Percentiles rank a stretch among this genome's conserved stretches.
Conservation (phyloP, 2,113 vertebrate genomes). For the Dryoscopus gambensis region DNA sequence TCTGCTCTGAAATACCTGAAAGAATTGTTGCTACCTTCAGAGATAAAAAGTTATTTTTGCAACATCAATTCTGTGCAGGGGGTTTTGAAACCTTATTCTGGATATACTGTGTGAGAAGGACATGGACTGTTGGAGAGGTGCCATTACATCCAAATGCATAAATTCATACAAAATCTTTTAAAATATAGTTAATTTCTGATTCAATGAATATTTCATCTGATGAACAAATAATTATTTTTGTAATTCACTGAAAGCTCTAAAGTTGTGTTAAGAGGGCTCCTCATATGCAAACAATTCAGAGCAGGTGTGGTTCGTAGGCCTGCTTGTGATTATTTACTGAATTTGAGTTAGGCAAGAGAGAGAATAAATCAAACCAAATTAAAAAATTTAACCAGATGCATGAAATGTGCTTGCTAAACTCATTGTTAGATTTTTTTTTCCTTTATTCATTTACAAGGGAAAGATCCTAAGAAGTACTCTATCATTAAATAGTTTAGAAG, state of each 20-base stretch:
- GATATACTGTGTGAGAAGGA: not conserved
- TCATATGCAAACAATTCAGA: fast-evolving
- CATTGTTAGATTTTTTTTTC: not conserved
- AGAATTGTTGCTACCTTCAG: not conserved
- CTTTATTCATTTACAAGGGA: not conserved
- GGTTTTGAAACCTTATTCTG: not conserved
- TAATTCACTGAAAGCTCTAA: not conserved
- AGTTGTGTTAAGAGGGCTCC: not conserved
- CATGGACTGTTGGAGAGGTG: not conserved
- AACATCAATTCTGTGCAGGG: not conserved
- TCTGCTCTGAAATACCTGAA: not conserved
- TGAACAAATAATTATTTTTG: not conserved
- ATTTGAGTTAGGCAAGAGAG: not conserved
- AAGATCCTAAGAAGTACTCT: not conserved
- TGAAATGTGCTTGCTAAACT: not conserved
- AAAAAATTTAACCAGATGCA: not conserved
- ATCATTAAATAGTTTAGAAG: not conserved
- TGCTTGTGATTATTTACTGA: not conserved
- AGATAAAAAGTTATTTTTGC: not conserved
- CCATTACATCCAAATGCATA: not conserved
- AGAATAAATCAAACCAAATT: not conserved
- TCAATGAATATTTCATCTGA: not conserved
- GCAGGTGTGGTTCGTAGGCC: fast-evolving
- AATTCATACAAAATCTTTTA: not conserved
- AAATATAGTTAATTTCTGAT: not conserved